Evolutionary conservation across 2,888 invertebrate genomes (phyloP).

Genomic region (Campoletis raptor): DNA sequence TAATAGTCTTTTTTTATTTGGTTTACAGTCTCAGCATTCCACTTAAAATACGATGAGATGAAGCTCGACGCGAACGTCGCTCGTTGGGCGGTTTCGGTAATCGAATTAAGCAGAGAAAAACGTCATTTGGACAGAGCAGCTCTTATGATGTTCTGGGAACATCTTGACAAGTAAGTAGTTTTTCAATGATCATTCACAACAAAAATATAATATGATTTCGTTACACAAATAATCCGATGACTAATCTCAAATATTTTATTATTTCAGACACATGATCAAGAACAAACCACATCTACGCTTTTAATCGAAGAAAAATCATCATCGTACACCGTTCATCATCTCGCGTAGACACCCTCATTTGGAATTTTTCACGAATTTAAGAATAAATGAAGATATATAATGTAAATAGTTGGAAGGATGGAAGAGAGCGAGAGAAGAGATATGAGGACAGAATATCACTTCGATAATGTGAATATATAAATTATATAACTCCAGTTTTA

Average conservation of each 20-base stretch:
- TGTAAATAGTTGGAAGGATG: conserved; percentile 60
- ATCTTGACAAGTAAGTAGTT: conserved; percentile 93
- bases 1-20: conserved; percentile 9
- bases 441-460: conserved; percentile 29
- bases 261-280: conserved; percentile 93
- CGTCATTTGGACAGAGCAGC: conserved; percentile 98
- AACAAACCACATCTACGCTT: conserved; percentile 94
- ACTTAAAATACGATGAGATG: conserved; percentile 98
- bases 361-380: conserved; percentile 64
- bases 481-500: not conserved
- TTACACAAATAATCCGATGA: not conserved
- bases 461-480: conserved; percentile 45
- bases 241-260: conserved; percentile 56
- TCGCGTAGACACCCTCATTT: conserved; percentile 52
- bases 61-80: conserved; percentile 97
- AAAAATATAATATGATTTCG: not conserved
- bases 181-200: conserved; percentile 19
- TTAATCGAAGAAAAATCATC: conserved; percentile 81
- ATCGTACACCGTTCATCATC: conserved; percentile 29
- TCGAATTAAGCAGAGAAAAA: conserved; percentile 96
- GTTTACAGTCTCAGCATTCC: conserved; percentile 96
- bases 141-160: conserved; percentile 98
- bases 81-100: conserved; percentile 98
- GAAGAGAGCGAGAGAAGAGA: conserved; percentile 5
- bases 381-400: conserved; percentile 44